Conservation (phyloP, 2,888 invertebrate species). For the Metellina segmentata region DNA sequence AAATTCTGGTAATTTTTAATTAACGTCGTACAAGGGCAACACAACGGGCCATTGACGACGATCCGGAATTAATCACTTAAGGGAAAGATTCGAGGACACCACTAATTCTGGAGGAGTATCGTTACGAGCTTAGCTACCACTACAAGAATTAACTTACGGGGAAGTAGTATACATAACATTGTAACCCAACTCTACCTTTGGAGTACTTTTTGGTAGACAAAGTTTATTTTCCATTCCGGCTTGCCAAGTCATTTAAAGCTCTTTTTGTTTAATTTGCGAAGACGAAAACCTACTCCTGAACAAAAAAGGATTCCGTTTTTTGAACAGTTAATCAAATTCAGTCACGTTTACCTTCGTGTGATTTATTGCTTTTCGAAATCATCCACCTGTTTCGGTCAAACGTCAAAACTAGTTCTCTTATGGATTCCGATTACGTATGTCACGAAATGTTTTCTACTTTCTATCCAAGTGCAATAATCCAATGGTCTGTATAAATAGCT, state of each 20-base stretch:
- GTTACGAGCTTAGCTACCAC: too few species aligned
- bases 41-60: too few species aligned
- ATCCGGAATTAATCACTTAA: too few species aligned
- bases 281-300: not conserved
- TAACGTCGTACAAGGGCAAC: too few species aligned
- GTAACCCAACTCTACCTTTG: too few species aligned
- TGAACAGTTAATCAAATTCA: not conserved
- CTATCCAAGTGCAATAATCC: conserved; percentile 22
- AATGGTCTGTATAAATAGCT: conserved; percentile 22
- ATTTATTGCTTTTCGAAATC: conserved; percentile 26
- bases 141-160: too few species aligned
- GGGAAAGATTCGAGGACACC: too few species aligned
- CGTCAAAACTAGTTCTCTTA: conserved; percentile 26
- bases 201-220: too few species aligned
- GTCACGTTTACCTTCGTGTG: conserved; percentile 15
- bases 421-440: conserved; percentile 31
- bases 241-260: not conserved
- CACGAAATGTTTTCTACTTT: conserved; percentile 16
- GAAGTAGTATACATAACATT: too few species aligned
- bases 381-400: not conserved
- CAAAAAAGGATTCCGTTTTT: not conserved
- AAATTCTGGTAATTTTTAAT: too few species aligned
- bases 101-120: too few species aligned
- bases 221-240: too few species aligned
- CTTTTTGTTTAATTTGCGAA: not conserved